Base-by-base conservation (phyloP, 2,797 vertebrate genomes). In the Harpagifer antarcticus region DNA sequence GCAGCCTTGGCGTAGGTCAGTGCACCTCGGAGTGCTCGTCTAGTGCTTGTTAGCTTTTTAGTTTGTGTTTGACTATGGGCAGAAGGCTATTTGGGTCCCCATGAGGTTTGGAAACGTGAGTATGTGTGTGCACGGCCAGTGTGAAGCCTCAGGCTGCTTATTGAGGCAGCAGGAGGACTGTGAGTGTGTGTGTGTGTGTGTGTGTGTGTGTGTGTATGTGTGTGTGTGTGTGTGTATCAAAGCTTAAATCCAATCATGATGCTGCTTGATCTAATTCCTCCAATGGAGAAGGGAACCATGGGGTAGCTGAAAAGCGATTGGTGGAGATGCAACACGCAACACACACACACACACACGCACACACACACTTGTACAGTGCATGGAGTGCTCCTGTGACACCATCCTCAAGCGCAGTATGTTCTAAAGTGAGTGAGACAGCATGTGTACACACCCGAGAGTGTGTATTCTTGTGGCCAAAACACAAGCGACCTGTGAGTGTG, bases 251-350 rank as follows among this genome's bases (percentile, higher is more conserved):
- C 71, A 83, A 77, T 88, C 79, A 70, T 66, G 67, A 76, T 73
- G 75, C 79, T 76, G 68, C 70, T 79, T 76, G 84, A 90, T 88
- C 84, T 83, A 75, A 88, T 84, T 89, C 72, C 58, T 43, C 77
- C 77, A 63, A 40, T 1, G 9, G 72, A 82, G 86, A 68, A 40
- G 42, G 23, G 6, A 74, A 68, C 40, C 72, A 50, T 37, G 59
- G 62, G 68, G 70, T 50, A 68, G 68, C 64, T 71, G 67, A 70
- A 72, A 82, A 16, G 40, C 57, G 76, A 87, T 85, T 86, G 81
- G 83, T 67, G 54, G 59, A 27, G 31, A 74, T 59, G 63, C 52
- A 54, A 31, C 43, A 45, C 54, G 48, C 16, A 33, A 58, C 20
- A 45, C 62, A 44, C 42, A 33, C 0, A 61, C 67, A 52, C 53